phyloP scores from a whole-genome alignment of 1,140 invertebrate species.

The Sinella curviseta region DNA sequence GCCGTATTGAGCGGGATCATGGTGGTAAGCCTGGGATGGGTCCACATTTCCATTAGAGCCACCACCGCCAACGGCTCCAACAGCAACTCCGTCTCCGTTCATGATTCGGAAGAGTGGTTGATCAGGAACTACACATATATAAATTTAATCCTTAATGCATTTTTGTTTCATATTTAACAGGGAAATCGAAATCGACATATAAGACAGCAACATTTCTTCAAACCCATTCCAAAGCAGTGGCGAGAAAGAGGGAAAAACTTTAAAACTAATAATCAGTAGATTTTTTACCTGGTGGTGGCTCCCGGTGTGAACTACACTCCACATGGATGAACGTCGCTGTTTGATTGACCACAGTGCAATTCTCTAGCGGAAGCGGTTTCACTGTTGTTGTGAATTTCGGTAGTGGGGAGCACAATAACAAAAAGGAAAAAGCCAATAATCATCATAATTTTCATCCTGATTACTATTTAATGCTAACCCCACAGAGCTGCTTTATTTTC shows the following conservation, averaged over 20 bases:
- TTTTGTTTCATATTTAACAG: too few relatives aligned
- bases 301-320: conserved; percentile 61
- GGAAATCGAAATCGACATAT: too few relatives aligned
- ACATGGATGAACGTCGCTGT: conserved; percentile 78
- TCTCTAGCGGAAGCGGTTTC: conserved; percentile 65
- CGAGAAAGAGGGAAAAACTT: too few relatives aligned
- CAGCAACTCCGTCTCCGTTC: conserved; percentile 42
- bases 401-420: too few relatives aligned
- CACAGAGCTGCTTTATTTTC: too few relatives aligned
- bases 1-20: conserved; percentile 45
- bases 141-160: too few relatives aligned
- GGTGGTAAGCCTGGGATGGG: conserved; percentile 36
- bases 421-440: neutral
- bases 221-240: too few relatives aligned
- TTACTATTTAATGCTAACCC: conserved; percentile 4
- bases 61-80: neutral
- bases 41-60: conserved; percentile 11
- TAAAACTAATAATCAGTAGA: too few relatives aligned
- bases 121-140: too few relatives aligned
- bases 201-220: too few relatives aligned
- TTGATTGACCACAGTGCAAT: conserved; percentile 80
- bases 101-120: conserved; percentile 49
- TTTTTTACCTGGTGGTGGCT: conserved; percentile 44
- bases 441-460: neutral
- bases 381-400: too few relatives aligned